phyloP scores from a whole-genome alignment of 1,140 invertebrate species.

The Diorhabda carinulata region DNA sequence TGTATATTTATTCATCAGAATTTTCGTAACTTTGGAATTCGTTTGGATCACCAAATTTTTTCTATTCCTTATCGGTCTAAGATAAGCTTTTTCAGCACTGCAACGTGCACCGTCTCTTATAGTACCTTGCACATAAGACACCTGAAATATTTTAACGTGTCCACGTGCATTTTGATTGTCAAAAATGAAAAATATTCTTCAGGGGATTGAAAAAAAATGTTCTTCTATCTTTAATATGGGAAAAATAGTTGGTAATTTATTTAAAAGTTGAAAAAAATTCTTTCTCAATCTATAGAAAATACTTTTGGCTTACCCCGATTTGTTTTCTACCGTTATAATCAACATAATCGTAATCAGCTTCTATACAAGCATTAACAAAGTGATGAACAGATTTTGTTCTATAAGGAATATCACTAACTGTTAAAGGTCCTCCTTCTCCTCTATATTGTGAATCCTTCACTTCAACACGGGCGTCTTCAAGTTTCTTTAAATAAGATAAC shows the following conservation, averaged over 20 bases:
- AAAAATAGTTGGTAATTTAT: too few species aligned
- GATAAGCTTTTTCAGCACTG: conserved; percentile 66
- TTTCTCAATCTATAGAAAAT: not conserved
- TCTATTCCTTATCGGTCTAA: conserved; percentile 58
- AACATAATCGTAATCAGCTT: conserved; percentile 65
- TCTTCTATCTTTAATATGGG: too few species aligned
- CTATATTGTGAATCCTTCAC: conserved; percentile 53
- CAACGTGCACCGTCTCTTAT: conserved; percentile 64
- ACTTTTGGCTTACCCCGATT: conserved; percentile 57
- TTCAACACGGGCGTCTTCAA: conserved; percentile 57
- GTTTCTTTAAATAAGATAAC: conserved; percentile 76
- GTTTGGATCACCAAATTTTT: conserved; percentile 68
- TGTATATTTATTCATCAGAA: conserved; percentile 59
- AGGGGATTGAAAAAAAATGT: too few species aligned
- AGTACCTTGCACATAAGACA: conserved; percentile 58
- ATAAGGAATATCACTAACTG: conserved; percentile 52
- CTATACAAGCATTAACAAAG: conserved; percentile 68
- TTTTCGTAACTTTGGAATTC: conserved; percentile 61
- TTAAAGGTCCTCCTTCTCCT: conserved; percentile 33
- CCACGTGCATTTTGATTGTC: too few species aligned
- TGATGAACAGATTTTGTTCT: conserved; percentile 57
- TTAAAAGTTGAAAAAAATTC: too few species aligned
- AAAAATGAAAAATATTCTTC: too few species aligned
- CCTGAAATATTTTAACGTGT: not conserved
- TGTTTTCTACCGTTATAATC: conserved; percentile 89